Conservation (phyloP, 2,888 invertebrate genomes). For the Cheilosia variabilis region DNA sequence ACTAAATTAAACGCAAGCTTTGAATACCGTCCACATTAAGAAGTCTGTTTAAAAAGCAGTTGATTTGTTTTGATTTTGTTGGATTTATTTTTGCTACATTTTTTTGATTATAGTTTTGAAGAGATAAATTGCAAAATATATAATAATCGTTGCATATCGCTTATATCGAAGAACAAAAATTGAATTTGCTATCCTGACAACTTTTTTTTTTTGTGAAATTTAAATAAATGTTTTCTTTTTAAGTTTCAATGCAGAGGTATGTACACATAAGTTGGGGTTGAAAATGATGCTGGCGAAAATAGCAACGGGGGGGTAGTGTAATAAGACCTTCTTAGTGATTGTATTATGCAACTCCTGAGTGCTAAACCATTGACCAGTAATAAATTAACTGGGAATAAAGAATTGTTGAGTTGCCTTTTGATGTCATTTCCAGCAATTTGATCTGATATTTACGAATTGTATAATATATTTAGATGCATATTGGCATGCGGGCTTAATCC, state of each 20-base stretch:
- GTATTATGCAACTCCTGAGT: too few species aligned
- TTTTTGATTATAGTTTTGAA: constrained; percentile 4
- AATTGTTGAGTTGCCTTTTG: too few species aligned
- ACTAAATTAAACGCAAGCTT: constrained; percentile 80
- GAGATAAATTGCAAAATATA: constrained; percentile 19
- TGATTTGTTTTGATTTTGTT: constrained; percentile 24
- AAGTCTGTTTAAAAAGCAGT: constrained; percentile 51
- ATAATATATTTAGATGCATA: too few species aligned
- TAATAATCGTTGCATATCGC: constrained; percentile 6
- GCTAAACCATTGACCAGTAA: too few species aligned
- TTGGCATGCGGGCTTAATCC: too few species aligned
- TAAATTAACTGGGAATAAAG: too few species aligned
- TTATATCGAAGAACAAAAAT: constrained; percentile 69
- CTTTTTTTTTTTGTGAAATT: constrained; percentile 32
- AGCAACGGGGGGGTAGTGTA: too few species aligned
- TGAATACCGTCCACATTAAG: constrained; percentile 81
- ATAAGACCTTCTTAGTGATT: too few species aligned
- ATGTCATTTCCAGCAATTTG: too few species aligned
- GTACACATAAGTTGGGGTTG: too few species aligned
- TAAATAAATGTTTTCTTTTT: not conserved
- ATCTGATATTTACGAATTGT: too few species aligned
- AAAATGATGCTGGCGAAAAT: too few species aligned
- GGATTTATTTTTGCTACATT: constrained; percentile 29
- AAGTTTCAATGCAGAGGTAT: not conserved
- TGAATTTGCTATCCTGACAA: constrained; percentile 68